A percentile compares a stretch with the other conserved stretches of the same genome.
These are phyloP conservation scores for Amphipyra tragopoginis DNA, from an alignment of 2,888 invertebrate species.

Conservation along the genomic window DNA sequence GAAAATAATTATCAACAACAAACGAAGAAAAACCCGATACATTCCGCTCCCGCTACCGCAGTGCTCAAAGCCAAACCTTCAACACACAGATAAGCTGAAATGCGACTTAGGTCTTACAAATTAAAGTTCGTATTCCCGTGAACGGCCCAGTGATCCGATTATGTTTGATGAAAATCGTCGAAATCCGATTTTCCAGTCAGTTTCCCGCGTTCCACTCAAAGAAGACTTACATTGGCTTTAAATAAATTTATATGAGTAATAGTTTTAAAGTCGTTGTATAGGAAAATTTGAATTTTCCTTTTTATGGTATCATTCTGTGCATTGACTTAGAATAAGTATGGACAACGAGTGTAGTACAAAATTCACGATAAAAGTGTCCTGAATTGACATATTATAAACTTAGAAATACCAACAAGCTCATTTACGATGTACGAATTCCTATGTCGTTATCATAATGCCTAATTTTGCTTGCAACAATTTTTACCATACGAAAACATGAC, in stretches of 20 bases:
- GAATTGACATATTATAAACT: too few relatives aligned
- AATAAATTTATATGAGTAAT: constrained; percentile 57
- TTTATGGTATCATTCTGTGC: constrained; percentile 15
- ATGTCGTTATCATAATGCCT: too few relatives aligned
- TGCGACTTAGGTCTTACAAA: constrained; percentile 24
- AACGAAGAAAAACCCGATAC: constrained; percentile 36
- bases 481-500: too few relatives aligned
- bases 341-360: too few relatives aligned
- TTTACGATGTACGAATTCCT: too few relatives aligned
- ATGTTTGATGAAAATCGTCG: constrained; percentile 65
- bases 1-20: constrained; percentile 45
- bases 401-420: too few relatives aligned
- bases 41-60: constrained; percentile 27
- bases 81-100: constrained; percentile 30
- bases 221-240: constrained; percentile 58
- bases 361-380: too few relatives aligned
- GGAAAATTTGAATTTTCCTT: constrained; percentile 41
- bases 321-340: too few relatives aligned
- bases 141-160: constrained; percentile 55
- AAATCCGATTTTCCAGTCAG: constrained; percentile 67
- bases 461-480: too few relatives aligned
- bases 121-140: constrained; percentile 56
- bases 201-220: constrained; percentile 56
- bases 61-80: constrained; percentile 29
- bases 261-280: constrained; percentile 44